Conservation (phyloP, 2,113 vertebrate genomes). For the Sander vitreus region DNA sequence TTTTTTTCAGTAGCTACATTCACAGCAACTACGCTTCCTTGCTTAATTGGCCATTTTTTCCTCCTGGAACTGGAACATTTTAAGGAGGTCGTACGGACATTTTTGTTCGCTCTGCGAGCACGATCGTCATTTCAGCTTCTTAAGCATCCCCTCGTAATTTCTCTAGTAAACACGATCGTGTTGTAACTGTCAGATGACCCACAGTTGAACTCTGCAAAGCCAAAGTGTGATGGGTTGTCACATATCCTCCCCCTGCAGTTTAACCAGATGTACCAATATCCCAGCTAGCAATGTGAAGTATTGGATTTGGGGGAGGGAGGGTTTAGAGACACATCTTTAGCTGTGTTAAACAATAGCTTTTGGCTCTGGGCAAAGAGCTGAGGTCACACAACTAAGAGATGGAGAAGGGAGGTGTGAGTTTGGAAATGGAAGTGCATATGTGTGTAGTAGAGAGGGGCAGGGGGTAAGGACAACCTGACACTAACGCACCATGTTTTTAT, state of each 20-base stretch:
- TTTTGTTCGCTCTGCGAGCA: slow-evolving; percentile 10
- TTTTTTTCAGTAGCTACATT: neutral
- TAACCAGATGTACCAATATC: slow-evolving; percentile 79
- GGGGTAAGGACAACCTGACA: slow-evolving; percentile 51
- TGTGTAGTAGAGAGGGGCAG: slow-evolving; percentile 32
- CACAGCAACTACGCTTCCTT: slow-evolving; percentile 20
- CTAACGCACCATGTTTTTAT: slow-evolving; percentile 68
- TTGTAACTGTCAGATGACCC: slow-evolving; percentile 62
- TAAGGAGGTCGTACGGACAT: slow-evolving; percentile 31
- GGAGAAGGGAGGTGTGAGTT: slow-evolving; percentile 59
- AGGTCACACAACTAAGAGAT: slow-evolving; percentile 47
- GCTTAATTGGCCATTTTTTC: slow-evolving; percentile 30
- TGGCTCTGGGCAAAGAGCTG: slow-evolving; percentile 58
- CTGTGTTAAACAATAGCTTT: slow-evolving; percentile 74
- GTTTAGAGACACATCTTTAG: slow-evolving; percentile 56
- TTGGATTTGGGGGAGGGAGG: slow-evolving; percentile 66
- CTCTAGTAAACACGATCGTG: slow-evolving; percentile 42
- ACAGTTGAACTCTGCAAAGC: slow-evolving; percentile 67
- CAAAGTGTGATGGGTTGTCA: slow-evolving; percentile 57
- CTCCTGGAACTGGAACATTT: slow-evolving; percentile 48
- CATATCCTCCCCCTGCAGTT: slow-evolving; percentile 42
- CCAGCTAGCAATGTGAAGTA: slow-evolving; percentile 87
- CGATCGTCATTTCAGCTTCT: slow-evolving; percentile 22
- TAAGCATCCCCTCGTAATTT: slow-evolving; percentile 46
- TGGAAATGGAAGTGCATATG: slow-evolving; percentile 59